Conservation (phyloP, 2,797 vertebrate genomes). For the Harpagifer antarcticus region DNA sequence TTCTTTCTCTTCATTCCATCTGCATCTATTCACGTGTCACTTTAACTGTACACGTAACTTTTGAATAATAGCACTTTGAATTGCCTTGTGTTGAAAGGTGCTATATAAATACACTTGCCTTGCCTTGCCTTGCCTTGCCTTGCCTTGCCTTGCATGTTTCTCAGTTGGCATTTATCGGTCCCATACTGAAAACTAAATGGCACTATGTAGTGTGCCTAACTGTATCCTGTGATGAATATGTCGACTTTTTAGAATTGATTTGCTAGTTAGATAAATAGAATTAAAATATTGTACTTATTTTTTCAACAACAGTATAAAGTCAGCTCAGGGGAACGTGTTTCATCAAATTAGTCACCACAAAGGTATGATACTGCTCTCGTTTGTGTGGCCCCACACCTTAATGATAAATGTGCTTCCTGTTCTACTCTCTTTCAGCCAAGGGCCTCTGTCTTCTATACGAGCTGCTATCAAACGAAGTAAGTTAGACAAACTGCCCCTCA, state of each 20-base stretch:
- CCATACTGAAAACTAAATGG: neutral
- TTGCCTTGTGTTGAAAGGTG: too few relatives aligned
- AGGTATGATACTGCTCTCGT: conserved; percentile 8
- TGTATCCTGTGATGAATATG: neutral
- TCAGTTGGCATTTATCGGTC: neutral
- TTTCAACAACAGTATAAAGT: too few relatives aligned
- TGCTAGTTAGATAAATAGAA: too few relatives aligned
- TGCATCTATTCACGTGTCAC: neutral
- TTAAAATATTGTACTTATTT: too few relatives aligned
- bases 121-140: too few relatives aligned
- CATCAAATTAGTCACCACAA: conserved; percentile 29
- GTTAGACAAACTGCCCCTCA: conserved; percentile 38
- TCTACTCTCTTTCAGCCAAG: conserved; percentile 84
- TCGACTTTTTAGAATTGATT: neutral
- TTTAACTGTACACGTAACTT: too few relatives aligned
- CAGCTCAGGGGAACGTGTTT: neutral
- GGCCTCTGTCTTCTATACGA: conserved; percentile 92
- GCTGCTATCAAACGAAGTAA: conserved; percentile 93
- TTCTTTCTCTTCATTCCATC: neutral
- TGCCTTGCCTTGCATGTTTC: too few relatives aligned
- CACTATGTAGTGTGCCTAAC: neutral
- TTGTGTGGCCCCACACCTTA: conserved; percentile 19
- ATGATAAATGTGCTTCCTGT: conserved; percentile 21
- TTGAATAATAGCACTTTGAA: too few relatives aligned
- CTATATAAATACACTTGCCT: too few relatives aligned